Evolutionary conservation across 2,888 invertebrate genomes (phyloP), one percentile per base, ranked within the genome.

Genomic region (Caenorhabditis japonica): DNA sequence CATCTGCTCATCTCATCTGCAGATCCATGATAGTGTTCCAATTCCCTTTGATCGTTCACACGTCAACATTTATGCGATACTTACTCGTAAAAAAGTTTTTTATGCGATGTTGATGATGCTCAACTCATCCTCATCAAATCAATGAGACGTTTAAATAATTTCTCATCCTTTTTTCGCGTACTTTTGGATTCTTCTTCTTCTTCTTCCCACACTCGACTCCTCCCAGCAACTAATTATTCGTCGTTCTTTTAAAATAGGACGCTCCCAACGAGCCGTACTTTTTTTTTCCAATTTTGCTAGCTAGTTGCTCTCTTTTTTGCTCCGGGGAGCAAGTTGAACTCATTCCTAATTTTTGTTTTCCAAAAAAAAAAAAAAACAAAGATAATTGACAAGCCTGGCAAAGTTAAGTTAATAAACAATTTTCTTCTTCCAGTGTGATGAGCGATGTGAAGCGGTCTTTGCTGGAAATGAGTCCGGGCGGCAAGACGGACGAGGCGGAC

Each of bases 361-460:
- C 23, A 19, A 23, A 10, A 21, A 7, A 27, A 12, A 59, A 17
- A 15, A 34, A 21, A 12, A 46, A 13, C n/a, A 15, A 27, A 21
- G 15, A 19, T 25, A 23, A 34, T 17, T 25, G 44, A 49, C 27
- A 15, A 15, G 30, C 2, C 33, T 30, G 7, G 12, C 47, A 30
- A 27, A 15, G 8, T 34, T n/a, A n/a, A n/a, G n/a, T n/a, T n/a
- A n/a, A n/a, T n/a, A n/a, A n/a, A n/a, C n/a, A n/a, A n/a, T n/a
- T n/a, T n/a, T 34, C n/a, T 34, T 13, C 25, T 79, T 80, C 39
- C 76, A 81, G 81, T 62, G 81, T 81, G 64, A 81, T 81, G 81
- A 75, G 77, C 52, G 81, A 81, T 59, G 79, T 81, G 58, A 81
- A 81, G 51, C 62, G 75, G 38, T 79, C 79, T 27, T 68, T 81